phyloP scores from a whole-genome alignment of 2,113 vertebrate genomes.

The Phycodurus eques region DNA sequence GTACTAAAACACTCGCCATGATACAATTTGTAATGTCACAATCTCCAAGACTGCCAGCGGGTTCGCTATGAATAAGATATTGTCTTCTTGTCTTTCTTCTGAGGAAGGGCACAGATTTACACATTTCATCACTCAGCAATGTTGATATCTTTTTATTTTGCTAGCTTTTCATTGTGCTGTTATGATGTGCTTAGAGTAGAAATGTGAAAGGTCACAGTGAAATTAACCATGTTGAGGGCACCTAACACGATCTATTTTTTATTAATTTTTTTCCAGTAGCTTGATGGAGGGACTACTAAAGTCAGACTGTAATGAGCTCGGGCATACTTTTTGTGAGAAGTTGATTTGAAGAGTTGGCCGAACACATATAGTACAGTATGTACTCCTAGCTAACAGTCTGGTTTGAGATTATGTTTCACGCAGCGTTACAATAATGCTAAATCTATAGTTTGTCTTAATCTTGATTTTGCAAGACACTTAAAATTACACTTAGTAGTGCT shows the following conservation, averaged over 20 bases:
- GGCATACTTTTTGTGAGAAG: not conserved
- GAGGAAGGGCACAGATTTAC: conserved; percentile 8
- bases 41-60: conserved; percentile 3
- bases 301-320: not conserved
- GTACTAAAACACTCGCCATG: conserved; percentile 21
- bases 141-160: conserved; percentile 21
- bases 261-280: conserved; percentile 13
- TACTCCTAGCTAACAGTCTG: not conserved
- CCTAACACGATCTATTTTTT: not conserved
- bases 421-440: not conserved
- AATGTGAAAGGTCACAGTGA: conserved; percentile 28
- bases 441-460: not conserved
- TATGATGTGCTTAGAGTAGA: conserved; percentile 17
- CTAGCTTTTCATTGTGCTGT: conserved; percentile 21
- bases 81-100: conserved; percentile 15
- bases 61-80: conserved; percentile 25
- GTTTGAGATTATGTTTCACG: not conserved
- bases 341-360: not conserved
- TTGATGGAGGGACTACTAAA: conserved; percentile 1
- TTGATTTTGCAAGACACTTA: not conserved
- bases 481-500: too few species aligned
- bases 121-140: conserved; percentile 7
- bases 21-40: conserved; percentile 12
- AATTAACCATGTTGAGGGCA: conserved; percentile 18
- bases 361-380: not conserved